A percentile compares a stretch with the other conserved stretches of the same genome.
Evolutionary conservation across 2,888 invertebrate genomes (phyloP).

Genomic region (Nowickia ferox): DNA sequence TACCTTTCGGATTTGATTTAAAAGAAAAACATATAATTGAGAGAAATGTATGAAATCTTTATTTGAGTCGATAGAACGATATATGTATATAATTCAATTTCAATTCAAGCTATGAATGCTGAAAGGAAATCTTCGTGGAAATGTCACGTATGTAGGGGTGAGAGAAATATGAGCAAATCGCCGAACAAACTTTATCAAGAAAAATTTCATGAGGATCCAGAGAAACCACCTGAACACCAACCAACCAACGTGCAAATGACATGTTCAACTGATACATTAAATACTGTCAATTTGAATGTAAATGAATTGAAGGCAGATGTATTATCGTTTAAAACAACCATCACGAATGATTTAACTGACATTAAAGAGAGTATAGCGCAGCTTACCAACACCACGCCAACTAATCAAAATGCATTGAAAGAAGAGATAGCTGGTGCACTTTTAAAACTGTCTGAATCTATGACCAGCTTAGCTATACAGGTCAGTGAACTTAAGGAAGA

Average conservation of each 20-base stretch:
- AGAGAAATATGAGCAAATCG: not conserved
- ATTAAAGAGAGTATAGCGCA: not conserved
- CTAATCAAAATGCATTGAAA: not conserved
- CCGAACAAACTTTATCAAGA: not conserved
- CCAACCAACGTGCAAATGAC: not conserved
- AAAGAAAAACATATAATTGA: too few species aligned
- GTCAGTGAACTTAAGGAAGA: slow-evolving; percentile 18
- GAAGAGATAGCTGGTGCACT: slow-evolving; percentile 15
- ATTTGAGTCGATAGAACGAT: too few species aligned
- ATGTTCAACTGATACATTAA: not conserved
- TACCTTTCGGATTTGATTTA: too few species aligned
- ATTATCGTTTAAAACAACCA: not conserved
- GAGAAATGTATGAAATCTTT: too few species aligned
- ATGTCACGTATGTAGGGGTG: not conserved
- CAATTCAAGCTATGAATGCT: not conserved
- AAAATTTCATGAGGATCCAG: not conserved
- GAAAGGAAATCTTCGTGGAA: not conserved
- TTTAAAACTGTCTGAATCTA: slow-evolving; percentile 19
- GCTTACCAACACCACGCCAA: not conserved
- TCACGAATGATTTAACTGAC: not conserved
- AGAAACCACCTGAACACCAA: not conserved
- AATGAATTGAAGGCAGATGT: not conserved
- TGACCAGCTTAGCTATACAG: not conserved
- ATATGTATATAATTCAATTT: too few species aligned
- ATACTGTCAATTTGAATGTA: not conserved